Base-by-base conservation (phyloP, 92 coral and sea anemone genomes). In the Palythoa heliodiscus region DNA sequence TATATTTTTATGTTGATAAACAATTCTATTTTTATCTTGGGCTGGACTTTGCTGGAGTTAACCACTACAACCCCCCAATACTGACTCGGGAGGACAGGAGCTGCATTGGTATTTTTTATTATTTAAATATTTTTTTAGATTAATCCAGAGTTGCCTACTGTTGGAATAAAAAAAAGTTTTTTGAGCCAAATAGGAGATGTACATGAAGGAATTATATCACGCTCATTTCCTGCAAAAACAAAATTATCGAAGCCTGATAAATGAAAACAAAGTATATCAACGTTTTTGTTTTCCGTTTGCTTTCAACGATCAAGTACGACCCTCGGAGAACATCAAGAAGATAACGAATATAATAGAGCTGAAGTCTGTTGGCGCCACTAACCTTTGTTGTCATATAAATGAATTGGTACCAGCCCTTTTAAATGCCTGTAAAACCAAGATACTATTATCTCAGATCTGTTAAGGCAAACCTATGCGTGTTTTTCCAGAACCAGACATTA, bases 331-430 rank as follows among this genome's bases (percentile, higher is more conserved):
- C 64, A 55, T 53, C 35, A 47, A 78, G 20, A 61, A 40, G 50
- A 53, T 54, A 23, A 13, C 4, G 35, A 43, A 77, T 0, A 38
- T 1, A 57, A 64, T 12, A 64, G 11, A 15, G 25, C 9, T 25
- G 1, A 70, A 35, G 73, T 79, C 73, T 79, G 20, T 53, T 80
- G 74, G 74, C 84, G 84, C 73, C 84, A 63, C 35, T 29, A 4
- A 40, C 15, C 10, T 37, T 22, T 63, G 57, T 64, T 68, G 22
- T 7, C 61, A n/a, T n/a, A 20, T 11, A 7, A 52, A 4, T 6
- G 20, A 4, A 52, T 7, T 23, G 22, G 22, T 52, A 43, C 47
- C 22, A 17, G 29, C 53, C 70, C 47, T 17, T 12, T 35, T 39
- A 48, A 47, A 53, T 24, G 43, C 84, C 9, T 79, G 71, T 35